Evolutionary conservation across 2,888 invertebrate genomes (phyloP).

Genomic region (Hipparchia semele): DNA sequence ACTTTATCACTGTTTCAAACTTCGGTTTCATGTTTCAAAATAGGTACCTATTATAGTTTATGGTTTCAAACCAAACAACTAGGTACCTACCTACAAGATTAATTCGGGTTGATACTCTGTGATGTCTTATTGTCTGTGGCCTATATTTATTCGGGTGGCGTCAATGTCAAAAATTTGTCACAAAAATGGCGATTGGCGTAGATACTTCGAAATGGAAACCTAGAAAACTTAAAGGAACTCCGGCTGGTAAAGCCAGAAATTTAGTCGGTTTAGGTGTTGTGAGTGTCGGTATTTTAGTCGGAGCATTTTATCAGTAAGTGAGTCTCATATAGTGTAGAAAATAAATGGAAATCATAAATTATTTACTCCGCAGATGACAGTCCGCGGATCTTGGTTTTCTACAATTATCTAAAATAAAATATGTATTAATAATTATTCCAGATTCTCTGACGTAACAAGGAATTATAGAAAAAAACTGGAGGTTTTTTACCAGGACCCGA

Average conservation of each 20-base stretch:
- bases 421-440: conserved; percentile 47
- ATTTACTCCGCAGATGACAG: conserved; percentile 10
- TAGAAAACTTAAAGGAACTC: conserved; percentile 85
- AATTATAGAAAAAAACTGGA: conserved; percentile 60
- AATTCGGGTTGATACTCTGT: too few species aligned
- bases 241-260: conserved; percentile 82
- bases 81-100: too few species aligned
- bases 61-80: too few species aligned
- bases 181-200: conserved; percentile 77
- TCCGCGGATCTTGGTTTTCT: conserved; percentile 28
- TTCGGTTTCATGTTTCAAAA: too few species aligned
- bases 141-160: too few species aligned
- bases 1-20: too few species aligned
- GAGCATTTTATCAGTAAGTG: conserved; percentile 79
- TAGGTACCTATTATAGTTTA: too few species aligned
- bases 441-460: conserved; percentile 53
- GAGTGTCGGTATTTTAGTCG: conserved; percentile 64
- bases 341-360: conserved; percentile 4
- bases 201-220: conserved; percentile 85
- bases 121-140: too few species aligned
- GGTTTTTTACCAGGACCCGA: conserved; percentile 65
- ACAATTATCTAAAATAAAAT: not conserved
- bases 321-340: not conserved
- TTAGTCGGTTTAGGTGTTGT: conserved; percentile 75
- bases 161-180: too few species aligned